phyloP scores from a whole-genome alignment of 2,797 vertebrate genomes.

The Podarcis siculus region DNA sequence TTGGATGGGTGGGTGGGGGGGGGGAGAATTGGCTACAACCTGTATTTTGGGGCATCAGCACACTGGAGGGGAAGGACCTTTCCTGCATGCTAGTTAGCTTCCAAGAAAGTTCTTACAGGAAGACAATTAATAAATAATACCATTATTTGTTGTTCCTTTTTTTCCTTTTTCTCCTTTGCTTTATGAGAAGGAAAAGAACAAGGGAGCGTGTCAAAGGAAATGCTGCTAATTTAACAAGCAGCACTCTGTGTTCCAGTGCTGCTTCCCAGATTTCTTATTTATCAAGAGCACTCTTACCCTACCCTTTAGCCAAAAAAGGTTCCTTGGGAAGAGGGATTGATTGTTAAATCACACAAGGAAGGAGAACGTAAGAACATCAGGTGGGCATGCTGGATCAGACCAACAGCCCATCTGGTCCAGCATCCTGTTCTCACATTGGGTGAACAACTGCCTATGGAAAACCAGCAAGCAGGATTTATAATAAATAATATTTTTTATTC shows the following conservation, averaged over 20 bases:
- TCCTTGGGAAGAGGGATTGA: background rate
- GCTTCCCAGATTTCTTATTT: background rate
- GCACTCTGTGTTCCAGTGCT: background rate
- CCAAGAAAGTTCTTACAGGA: slow-evolving; percentile 83
- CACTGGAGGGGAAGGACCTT: slow-evolving; percentile 59
- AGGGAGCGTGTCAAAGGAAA: background rate
- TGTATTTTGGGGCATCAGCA: slow-evolving; percentile 76
- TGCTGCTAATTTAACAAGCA: background rate
- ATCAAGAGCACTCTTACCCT: too few species aligned
- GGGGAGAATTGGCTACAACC: slow-evolving; percentile 76
- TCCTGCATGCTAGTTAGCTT: slow-evolving; percentile 82
- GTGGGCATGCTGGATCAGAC: too few species aligned
- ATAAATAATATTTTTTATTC: too few species aligned
- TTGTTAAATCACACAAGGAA: too few species aligned
- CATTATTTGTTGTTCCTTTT: slow-evolving; percentile 70
- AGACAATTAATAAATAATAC: slow-evolving; percentile 99
- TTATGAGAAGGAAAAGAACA: background rate
- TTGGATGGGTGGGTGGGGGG: slow-evolving; percentile 41
- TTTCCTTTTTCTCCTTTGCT: slow-evolving; percentile 13
- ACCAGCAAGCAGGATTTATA: too few species aligned
- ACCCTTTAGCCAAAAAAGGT: background rate
- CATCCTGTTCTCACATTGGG: too few species aligned
- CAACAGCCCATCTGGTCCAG: too few species aligned
- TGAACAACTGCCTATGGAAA: too few species aligned
- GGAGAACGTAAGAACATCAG: too few species aligned